Evolutionary conservation across 1,140 invertebrate genomes (phyloP), one percentile per base, ranked within the genome.

Genomic region (Drosophila nebulosa): DNA sequence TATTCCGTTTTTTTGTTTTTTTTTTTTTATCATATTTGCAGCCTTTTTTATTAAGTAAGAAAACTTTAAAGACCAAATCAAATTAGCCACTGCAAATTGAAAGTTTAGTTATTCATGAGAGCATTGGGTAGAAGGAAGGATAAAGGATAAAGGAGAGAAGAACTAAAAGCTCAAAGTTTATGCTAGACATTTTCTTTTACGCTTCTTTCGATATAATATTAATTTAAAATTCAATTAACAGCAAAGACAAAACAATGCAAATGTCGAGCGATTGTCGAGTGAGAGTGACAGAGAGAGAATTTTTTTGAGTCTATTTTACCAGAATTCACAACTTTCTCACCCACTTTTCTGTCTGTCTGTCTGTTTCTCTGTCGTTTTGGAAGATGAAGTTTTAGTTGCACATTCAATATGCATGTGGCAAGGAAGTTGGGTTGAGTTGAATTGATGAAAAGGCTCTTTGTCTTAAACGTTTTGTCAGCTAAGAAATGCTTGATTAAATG

Each of bases 171-270:
- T 46, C 35, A 12, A 21, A 46, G 18, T 46, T 46, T 46, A 46
- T 46, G 10, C 78, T 88, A 83, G 88, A 76, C 69, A 77, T 79
- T 75, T 70, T 21, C 10, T 10, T 21, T 46, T 21, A 21, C 7
- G 14, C 14, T 46, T 21, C 3, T 46, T 76, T 84, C 56, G 51
- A 69, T 74, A 69, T 74, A 66, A 67, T 75, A 68, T 69, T 83
- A 67, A 88, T 88, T 88, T 79, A 88, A 88, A 88, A 88, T 88
- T 88, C 84, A 88, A 88, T 88, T 88, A 89, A 77, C 71, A 76
- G 71, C 76, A 57, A 36, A 60, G 59, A 24, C 60, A 27, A 60
- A 62, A 60, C 58, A 58, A 36, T 18, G 18, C 52, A 24, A 55
- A 55, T 55, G 39, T 21, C 39, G 18, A 46, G 39, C 10, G 39